phyloP scores from a whole-genome alignment of 2,113 vertebrate genomes.

The Oreochromis niloticus region DNA sequence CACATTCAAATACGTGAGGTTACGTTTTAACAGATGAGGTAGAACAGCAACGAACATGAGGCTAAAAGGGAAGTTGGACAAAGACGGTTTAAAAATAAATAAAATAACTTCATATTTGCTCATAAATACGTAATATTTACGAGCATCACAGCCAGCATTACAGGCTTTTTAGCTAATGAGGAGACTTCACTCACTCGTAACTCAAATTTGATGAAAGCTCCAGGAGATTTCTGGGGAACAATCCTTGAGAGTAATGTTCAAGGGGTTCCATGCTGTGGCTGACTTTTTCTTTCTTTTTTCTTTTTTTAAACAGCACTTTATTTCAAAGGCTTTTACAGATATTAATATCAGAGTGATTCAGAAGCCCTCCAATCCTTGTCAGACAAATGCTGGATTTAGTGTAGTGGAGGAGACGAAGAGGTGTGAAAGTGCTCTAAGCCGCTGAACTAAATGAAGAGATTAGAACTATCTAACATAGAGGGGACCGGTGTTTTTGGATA shows the following conservation, averaged over 20 bases:
- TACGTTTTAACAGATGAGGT: neutral
- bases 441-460: conserved; percentile 15
- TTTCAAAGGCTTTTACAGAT: conserved; percentile 43
- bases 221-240: neutral
- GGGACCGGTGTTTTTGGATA: neutral
- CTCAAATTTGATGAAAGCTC: conserved; percentile 36
- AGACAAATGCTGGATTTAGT: conserved; percentile 30
- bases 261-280: neutral
- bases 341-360: conserved; percentile 40
- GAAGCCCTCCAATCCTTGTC: conserved; percentile 10
- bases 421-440: conserved; percentile 17
- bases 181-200: conserved; percentile 36
- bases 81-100: neutral
- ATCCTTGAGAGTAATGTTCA: neutral
- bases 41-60: neutral
- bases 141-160: conserved; percentile 46
- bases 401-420: neutral
- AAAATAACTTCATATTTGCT: neutral
- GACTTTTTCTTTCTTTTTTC: neutral
- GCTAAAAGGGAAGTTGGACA: neutral
- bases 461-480: neutral
- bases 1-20: neutral
- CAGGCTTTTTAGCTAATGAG: conserved; percentile 64
- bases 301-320: neutral
- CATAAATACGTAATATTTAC: conserved; percentile 46